Conservation (phyloP, 2,888 invertebrate species). For the Leptopilina syphax region DNA sequence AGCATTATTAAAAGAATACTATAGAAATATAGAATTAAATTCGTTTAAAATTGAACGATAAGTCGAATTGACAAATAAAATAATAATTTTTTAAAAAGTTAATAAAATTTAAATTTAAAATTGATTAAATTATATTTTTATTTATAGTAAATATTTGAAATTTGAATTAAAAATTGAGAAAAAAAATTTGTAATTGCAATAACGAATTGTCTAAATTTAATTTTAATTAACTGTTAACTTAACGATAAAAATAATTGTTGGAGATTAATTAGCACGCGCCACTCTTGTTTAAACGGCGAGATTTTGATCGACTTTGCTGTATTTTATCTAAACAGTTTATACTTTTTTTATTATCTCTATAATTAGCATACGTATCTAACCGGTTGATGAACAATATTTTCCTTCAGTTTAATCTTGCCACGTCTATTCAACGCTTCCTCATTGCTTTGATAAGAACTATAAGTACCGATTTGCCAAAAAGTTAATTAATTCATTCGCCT, state of each 20-base stretch:
- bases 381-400: background rate
- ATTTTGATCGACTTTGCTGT: background rate
- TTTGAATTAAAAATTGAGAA: too few species aligned
- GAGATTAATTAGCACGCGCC: background rate
- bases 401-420: background rate
- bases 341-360: background rate
- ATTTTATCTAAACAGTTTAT: background rate
- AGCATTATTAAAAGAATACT: too few species aligned
- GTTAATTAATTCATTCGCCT: background rate
- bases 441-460: background rate
- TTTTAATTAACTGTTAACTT: too few species aligned
- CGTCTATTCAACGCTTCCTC: background rate
- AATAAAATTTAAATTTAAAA: too few species aligned
- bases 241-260: background rate
- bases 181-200: too few species aligned
- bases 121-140: too few species aligned
- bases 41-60: too few species aligned
- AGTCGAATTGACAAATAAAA: too few species aligned
- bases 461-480: background rate
- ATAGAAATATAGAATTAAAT: too few species aligned
- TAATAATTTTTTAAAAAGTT: too few species aligned
- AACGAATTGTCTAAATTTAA: too few species aligned
- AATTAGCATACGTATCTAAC: slow-evolving; percentile 9
- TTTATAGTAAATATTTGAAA: too few species aligned
- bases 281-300: background rate